Base-by-base conservation (phyloP, 53 echinoderm and acorn worm species). In the Temnopleurus reevesii region DNA sequence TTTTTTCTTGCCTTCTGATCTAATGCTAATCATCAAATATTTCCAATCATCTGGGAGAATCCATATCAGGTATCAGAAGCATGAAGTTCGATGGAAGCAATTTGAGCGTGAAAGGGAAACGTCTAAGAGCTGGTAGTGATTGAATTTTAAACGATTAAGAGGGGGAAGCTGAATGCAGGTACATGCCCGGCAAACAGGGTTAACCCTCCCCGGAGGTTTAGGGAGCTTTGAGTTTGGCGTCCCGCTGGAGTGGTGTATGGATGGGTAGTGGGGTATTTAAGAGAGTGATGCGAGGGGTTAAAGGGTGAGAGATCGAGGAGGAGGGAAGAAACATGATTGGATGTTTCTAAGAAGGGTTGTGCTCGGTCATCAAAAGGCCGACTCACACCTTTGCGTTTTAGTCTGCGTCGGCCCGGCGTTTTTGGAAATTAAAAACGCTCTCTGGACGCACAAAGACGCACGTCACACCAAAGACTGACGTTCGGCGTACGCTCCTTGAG, bases 121-220 rank as follows among this genome's bases (percentile, higher is more conserved):
- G 60, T 59, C 60, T n/a, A 5, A n/a, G 12, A 6, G 10, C 15
- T 5, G 23, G 5, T 17, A 59, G 60, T 59, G 60, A 59, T 59
- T 59, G 60, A 59, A 59, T 59, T 59, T 59, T 59, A 9, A 59
- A 59, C 60, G 60, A 59, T 59, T 59, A 59, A 59, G 60, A 5
- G 60, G 23, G 21, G 19, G 60, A n/a, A 6, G 15, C 10, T 6
- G 17, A 59, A 71, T 71, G 34, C 76, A 8, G 8, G 31, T 29
- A 6, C 76, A 31, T 71, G 76, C 76, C 31, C 76, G 34, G 76
- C 19, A 71, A 71, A 71, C 76, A 31, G 8, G 76, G 10, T 71
- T 34, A 34, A 6, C 8, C 19, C 31, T 71, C 76, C 76, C 76
- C 29, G 9, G 76, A 60, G 76, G 10, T 27, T 33, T 31, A 12